Evolutionary conservation across 1,140 invertebrate species (phyloP).

Genomic region (Zophobas morio): DNA sequence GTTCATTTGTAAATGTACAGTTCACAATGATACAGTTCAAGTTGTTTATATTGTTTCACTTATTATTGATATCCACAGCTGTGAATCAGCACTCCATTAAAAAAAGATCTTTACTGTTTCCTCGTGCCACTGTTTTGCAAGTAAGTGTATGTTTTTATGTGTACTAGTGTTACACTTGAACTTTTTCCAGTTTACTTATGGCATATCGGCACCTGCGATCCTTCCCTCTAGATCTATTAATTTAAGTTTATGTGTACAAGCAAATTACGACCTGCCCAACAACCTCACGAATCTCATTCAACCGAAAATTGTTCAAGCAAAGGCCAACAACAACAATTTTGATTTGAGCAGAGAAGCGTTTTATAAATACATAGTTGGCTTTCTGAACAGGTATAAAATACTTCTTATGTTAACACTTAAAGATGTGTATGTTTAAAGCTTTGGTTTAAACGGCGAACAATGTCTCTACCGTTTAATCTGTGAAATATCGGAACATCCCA

Average conservation of each 20-base stretch:
- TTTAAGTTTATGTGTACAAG: conserved; percentile 47
- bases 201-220: conserved; percentile 43
- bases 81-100: conserved; percentile 11
- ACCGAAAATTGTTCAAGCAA: conserved; percentile 55
- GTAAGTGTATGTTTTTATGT: conserved; percentile 4
- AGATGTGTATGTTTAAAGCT: conserved; percentile 46
- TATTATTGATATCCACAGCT: neutral
- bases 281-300: conserved; percentile 48
- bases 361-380: conserved; percentile 57
- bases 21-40: no score
- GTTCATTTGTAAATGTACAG: no score
- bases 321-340: conserved; percentile 47
- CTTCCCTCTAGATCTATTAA: conserved; percentile 44
- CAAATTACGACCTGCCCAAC: conserved; percentile 52
- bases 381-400: conserved; percentile 57
- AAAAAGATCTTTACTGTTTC: conserved; percentile 34
- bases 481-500: conserved; percentile 55
- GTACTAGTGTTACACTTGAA: neutral
- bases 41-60: conserved; percentile 2
- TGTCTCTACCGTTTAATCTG: conserved; percentile 56
- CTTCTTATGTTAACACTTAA: neutral
- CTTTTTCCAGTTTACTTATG: conserved; percentile 49
- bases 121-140: conserved; percentile 39
- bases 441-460: conserved; percentile 54
- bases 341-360: conserved; percentile 57